Evolutionary conservation across 2,888 invertebrate genomes (phyloP), one percentile per base, ranked within the genome.

Genomic region (Drosophila nr. fundita): DNA sequence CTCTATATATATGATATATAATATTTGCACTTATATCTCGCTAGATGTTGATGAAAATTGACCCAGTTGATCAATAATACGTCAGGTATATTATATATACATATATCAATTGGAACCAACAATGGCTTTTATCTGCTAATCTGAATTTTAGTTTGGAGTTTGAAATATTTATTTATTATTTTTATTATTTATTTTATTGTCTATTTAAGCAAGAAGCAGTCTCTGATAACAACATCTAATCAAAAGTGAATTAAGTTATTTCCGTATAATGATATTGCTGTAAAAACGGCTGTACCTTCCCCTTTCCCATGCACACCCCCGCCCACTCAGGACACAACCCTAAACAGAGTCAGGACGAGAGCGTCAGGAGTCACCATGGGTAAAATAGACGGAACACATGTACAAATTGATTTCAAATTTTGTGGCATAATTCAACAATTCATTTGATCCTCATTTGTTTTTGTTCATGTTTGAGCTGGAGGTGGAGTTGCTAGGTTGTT

Each of bases 401-500:
- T 57, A 69, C 89, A 91, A 91, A 92, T 92, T 92, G 92, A 90
- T 92, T 91, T 91, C 82, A 82, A 87, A 90, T 91, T 78, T 83
- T 90, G 89, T 83, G 90, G 89, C 89, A 89, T 81, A 89, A 89
- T 91, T 87, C 83, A 77, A 82, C 81, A 82, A 86, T 91, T 89
- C 83, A 83, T 87, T 88, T 80, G 80, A 82, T 83, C 79, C 76
- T 71, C 80, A 75, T 68, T 77, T 70, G 59, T 55, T 63, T 65
- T 71, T 76, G 68, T 76, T 77, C 52, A n/a, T n/a, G 15, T 30
- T 52, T 0, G 45, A 21, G 21, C 1, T 21, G 6, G 6, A 7
- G 45, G 21, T 13, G 45, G 7, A 15, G 21, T 24, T 36, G 6
- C 36, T 15, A 6, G 15, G 15, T 18, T 7, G 36, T 36, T 15